Base-by-base conservation (phyloP, 2,797 vertebrate species). In the Etheostoma nigrum region DNA sequence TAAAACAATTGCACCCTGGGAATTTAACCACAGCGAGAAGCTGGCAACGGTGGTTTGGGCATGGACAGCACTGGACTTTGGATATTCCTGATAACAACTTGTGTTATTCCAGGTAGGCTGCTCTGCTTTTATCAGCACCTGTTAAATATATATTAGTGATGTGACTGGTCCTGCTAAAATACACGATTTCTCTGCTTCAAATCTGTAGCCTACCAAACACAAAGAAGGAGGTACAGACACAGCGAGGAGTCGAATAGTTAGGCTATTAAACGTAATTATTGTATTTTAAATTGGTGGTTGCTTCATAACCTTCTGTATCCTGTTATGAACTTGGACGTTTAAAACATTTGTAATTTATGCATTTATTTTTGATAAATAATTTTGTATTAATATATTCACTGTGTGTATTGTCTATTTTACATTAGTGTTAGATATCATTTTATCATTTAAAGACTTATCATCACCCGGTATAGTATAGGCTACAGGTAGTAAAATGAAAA, bases 71-170 rank as follows among this genome's bases (percentile, higher is more conserved):
- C 67, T 58, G 78, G 84, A 86, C 51, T 91, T 57, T 86, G 91
- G 91, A 90, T 92, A 85, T 86, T 94, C 83, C 79, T 94, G 76
- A 90, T 93, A 73, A 88, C 88, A 82, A 74, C 67, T 69, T 93
- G 85, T 76, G 18, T 91, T 69, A 62, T 91, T 84, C 70, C 86
- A 88, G 92, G 93, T 94, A 88, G 70, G 86, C 6, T 18, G 16
- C 18, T 45, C 42, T 59, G 18, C 19, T 51, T 18, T n/a, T 49
- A 19, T 60, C 27, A 16, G 13, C 48, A 47, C 47, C 54, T 58
- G 59, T 27, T 40, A 11, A 62, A 18, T 55, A 5, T 40, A 40
- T 11, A 40, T 40, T 49, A 23, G 8, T 52, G 27, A 49, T 21
- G 25, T n/a, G 47, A 62, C 14, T 13, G 18, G n/a, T 54, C 27